Percentiles rank a stretch among this genome's conserved stretches.
These are phyloP conservation scores for Graptemys geographica DNA, from an alignment of 2,797 vertebrate species.

Conservation along the genomic window DNA sequence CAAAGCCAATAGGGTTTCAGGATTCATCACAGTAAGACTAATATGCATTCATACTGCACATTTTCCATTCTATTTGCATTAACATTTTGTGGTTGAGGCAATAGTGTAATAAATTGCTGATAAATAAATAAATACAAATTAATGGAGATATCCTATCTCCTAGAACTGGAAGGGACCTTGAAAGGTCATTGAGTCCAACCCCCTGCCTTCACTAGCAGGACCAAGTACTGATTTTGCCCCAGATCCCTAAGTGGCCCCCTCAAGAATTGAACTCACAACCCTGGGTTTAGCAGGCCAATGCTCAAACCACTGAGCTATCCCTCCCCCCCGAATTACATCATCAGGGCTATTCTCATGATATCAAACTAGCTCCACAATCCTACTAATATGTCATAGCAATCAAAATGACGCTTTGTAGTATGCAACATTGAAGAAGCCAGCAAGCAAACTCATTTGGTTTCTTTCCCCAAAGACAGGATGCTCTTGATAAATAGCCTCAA, in stretches of 20 bases:
- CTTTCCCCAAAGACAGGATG: neutral
- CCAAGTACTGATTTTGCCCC: no score
- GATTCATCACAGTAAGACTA: constrained; percentile 22
- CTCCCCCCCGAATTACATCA: neutral
- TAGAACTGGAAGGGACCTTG: no score
- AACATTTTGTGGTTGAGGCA: neutral
- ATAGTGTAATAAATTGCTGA: neutral
- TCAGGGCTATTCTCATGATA: neutral
- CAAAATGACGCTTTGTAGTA: neutral
- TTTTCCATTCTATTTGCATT: neutral
- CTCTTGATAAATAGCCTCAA: neutral
- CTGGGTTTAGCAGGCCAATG: no score
- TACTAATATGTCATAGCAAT: neutral
- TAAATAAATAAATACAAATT: no score
- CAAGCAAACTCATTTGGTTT: neutral
- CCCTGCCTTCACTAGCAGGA: no score
- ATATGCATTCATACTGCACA: neutral
- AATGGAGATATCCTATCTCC: no score
- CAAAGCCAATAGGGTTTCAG: constrained; percentile 16
- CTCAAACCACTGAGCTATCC: no score
- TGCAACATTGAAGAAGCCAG: neutral
- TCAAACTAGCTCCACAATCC: neutral
- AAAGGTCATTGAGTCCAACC: no score
- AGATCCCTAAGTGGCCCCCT: no score
- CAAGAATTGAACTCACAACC: no score